Percentiles rank a stretch among this genome's conserved stretches.
These are phyloP conservation scores for Platichthys stellatus DNA, from an alignment of 2,113 vertebrate species.

Conservation along the genomic window DNA sequence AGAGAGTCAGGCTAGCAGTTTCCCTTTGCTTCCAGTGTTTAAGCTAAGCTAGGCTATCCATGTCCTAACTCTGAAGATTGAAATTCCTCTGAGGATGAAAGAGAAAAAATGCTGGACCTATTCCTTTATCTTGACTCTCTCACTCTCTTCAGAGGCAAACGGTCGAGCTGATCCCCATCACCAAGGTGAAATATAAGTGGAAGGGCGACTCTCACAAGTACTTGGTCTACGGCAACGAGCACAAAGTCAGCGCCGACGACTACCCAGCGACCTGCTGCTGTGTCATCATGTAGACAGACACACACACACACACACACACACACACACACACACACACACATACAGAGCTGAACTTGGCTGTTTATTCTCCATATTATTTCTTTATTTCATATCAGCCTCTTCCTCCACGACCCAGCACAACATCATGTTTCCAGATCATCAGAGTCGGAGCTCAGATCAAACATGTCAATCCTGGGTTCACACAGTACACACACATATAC, in stretches of 20 bases:
- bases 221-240: conserved; percentile 83
- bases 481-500: neutral
- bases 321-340: neutral
- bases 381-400: neutral
- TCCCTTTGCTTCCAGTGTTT: no score
- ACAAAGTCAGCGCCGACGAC: conserved; percentile 69
- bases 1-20: no score
- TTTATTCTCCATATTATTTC: neutral
- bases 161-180: conserved; percentile 85
- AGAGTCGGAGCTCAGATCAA: no score
- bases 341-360: neutral
- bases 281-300: conserved; percentile 60
- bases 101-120: neutral
- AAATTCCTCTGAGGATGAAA: no score
- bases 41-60: neutral
- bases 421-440: neutral
- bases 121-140: neutral
- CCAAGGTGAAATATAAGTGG: conserved; percentile 83
- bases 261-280: conserved; percentile 86
- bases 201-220: conserved; percentile 73
- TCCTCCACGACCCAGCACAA: neutral
- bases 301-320: neutral
- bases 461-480: no score
- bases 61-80: neutral
- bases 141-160: conserved; percentile 80